Percentiles rank a stretch among this genome's conserved stretches.
Evolutionary conservation across 2,888 invertebrate genomes (phyloP).

Genomic region (Tortricodes alternella): DNA sequence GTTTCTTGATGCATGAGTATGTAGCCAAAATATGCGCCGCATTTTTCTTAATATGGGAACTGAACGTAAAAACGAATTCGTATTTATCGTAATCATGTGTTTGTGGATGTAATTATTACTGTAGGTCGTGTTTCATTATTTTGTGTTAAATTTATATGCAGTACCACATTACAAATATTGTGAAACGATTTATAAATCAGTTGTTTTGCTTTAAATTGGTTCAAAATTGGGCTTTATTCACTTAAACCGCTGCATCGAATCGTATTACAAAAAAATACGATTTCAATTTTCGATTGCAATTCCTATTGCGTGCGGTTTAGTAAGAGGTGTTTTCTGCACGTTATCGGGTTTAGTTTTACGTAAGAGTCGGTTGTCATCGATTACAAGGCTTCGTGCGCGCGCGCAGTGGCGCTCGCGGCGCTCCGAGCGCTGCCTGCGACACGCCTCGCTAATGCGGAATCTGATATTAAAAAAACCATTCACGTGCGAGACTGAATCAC

Average conservation of each 20-base stretch:
- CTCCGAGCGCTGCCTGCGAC: slow-evolving; percentile 47
- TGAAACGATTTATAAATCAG: slow-evolving; percentile 37
- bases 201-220: slow-evolving; percentile 30
- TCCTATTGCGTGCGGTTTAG: slow-evolving; percentile 42
- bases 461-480: slow-evolving; percentile 1
- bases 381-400: slow-evolving; percentile 50
- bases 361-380: slow-evolving; percentile 51
- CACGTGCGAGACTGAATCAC: no score
- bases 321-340: slow-evolving; percentile 41
- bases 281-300: slow-evolving; percentile 32
- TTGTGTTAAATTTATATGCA: slow-evolving; percentile 11
- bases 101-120: slow-evolving; percentile 25
- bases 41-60: slow-evolving; percentile 28
- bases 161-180: slow-evolving; percentile 2
- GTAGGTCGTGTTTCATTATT: slow-evolving; percentile 6
- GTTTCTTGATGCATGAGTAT: slow-evolving; percentile 48
- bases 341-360: slow-evolving; percentile 40
- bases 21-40: slow-evolving; percentile 41
- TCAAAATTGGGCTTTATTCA: slow-evolving; percentile 32
- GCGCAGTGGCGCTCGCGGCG: slow-evolving; percentile 43
- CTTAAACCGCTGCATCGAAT: slow-evolving; percentile 1
- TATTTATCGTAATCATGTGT: slow-evolving; percentile 27
- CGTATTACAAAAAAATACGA: slow-evolving; percentile 31
- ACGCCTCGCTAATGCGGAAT: slow-evolving; percentile 37
- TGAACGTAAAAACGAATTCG: slow-evolving; percentile 11